Percentiles rank a stretch among this genome's conserved stretches.
Evolutionary conservation across 2,113 vertebrate species (phyloP).

Genomic region (Butorides virescens): DNA sequence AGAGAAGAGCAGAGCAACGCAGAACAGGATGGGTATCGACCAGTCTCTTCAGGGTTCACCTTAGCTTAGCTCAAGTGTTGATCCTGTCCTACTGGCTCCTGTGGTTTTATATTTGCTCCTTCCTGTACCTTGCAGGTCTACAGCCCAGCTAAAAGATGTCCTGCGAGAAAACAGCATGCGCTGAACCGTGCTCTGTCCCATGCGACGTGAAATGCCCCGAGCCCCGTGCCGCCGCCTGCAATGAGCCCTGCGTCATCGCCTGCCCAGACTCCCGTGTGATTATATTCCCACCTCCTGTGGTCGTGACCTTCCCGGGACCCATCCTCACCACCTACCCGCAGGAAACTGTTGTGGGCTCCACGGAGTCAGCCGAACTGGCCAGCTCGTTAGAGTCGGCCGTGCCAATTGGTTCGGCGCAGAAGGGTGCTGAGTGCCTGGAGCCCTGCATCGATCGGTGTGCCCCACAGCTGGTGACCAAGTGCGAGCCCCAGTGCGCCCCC

Average conservation of each 20-base stretch:
- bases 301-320: constrained; percentile 37
- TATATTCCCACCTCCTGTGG: constrained; percentile 46
- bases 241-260: constrained; percentile 9
- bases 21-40: background rate
- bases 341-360: constrained; percentile 42
- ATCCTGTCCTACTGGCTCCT: accelerated
- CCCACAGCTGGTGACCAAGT: background rate
- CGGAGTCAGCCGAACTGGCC: background rate
- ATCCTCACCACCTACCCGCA: constrained; percentile 58
- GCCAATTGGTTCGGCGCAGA: background rate
- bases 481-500: background rate
- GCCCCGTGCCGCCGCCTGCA: background rate
- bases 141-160: background rate
- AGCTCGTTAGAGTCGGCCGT: background rate
- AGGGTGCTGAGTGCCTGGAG: background rate
- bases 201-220: background rate
- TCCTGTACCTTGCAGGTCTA: background rate
- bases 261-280: constrained; percentile 37
- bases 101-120: background rate
- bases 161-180: background rate
- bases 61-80: background rate
- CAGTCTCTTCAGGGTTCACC: background rate
- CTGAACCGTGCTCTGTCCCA: background rate
- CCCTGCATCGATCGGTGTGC: background rate
- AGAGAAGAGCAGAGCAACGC: background rate